Evolutionary conservation across 2,113 vertebrate species (phyloP).

Genomic region (Synchiropus splendidus): DNA sequence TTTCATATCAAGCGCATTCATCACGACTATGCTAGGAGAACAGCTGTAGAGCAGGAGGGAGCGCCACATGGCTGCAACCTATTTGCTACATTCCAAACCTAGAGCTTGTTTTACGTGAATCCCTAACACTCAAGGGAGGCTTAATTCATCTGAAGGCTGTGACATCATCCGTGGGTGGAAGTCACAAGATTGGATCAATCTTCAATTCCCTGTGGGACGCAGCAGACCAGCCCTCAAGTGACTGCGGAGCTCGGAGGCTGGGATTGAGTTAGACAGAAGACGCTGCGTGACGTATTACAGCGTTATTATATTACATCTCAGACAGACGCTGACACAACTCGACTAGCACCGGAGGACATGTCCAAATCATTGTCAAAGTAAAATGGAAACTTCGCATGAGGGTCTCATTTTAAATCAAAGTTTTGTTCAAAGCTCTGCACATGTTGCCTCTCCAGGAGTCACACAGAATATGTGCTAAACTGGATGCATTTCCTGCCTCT

Average conservation of each 20-base stretch:
- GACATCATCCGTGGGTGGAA: slow-evolving; percentile 35
- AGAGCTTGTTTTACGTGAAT: too few species aligned
- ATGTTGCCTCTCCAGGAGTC: too few species aligned
- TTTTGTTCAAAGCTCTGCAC: too few species aligned
- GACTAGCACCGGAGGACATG: slow-evolving; percentile 11
- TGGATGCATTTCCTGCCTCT: too few species aligned
- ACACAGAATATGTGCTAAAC: too few species aligned
- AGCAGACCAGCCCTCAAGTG: slow-evolving; percentile 8
- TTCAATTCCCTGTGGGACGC: slow-evolving; percentile 7
- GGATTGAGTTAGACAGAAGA: slow-evolving; percentile 14
- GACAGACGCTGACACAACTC: slow-evolving; percentile 13
- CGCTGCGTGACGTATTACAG: slow-evolving; percentile 20
- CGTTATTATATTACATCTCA: slow-evolving; percentile 31
- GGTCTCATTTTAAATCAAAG: too few species aligned
- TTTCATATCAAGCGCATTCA: slow-evolving; percentile 10
- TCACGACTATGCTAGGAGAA: too few species aligned
- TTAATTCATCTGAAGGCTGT: slow-evolving; percentile 1
- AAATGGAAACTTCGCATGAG: too few species aligned
- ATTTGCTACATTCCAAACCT: too few species aligned
- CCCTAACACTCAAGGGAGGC: too few species aligned
- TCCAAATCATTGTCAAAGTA: not conserved
- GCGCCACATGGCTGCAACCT: too few species aligned
- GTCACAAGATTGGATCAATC: slow-evolving; percentile 43
- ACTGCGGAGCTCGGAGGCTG: slow-evolving; percentile 1
- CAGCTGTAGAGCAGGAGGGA: too few species aligned